Evolutionary conservation across 2,888 invertebrate species (phyloP).

Genomic region (Mythimna vitellina): DNA sequence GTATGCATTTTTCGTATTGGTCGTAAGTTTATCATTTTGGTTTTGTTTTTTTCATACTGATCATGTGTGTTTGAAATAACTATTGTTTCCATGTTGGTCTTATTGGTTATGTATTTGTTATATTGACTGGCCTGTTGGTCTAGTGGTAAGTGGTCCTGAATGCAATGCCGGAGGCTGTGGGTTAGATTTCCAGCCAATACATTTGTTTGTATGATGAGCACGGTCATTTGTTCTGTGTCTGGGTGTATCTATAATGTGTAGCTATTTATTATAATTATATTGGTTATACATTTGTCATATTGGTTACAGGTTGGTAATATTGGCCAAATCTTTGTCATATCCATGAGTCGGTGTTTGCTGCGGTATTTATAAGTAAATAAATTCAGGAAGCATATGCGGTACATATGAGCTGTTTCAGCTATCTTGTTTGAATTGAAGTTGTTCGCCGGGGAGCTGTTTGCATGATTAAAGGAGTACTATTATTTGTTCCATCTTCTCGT

Average conservation of each 20-base stretch:
- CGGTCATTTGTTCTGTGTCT: too few species aligned
- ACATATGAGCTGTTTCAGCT: constrained; percentile 40
- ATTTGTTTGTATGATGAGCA: too few species aligned
- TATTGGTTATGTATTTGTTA: not conserved
- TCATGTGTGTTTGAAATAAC: not conserved
- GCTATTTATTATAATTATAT: too few species aligned
- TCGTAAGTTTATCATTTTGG: not conserved
- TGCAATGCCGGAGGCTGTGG: too few species aligned
- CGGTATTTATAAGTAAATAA: constrained; percentile 41
- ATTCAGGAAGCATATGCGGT: constrained; percentile 38
- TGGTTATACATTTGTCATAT: not conserved
- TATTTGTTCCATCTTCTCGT: constrained; percentile 26
- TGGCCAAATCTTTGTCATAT: not conserved
- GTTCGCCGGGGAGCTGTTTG: constrained; percentile 47
- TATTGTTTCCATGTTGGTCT: not conserved
- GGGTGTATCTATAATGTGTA: too few species aligned
- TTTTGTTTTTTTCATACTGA: not conserved
- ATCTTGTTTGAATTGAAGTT: constrained; percentile 54
- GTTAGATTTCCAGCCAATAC: too few species aligned
- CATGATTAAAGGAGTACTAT: constrained; percentile 46
- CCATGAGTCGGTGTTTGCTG: not conserved
- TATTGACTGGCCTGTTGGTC: not conserved
- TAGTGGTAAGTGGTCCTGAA: too few species aligned
- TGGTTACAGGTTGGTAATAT: not conserved
- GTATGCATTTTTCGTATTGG: not conserved